Evolutionary conservation across 2,888 invertebrate genomes (phyloP).

Genomic region (Hipparchia sbordonii): DNA sequence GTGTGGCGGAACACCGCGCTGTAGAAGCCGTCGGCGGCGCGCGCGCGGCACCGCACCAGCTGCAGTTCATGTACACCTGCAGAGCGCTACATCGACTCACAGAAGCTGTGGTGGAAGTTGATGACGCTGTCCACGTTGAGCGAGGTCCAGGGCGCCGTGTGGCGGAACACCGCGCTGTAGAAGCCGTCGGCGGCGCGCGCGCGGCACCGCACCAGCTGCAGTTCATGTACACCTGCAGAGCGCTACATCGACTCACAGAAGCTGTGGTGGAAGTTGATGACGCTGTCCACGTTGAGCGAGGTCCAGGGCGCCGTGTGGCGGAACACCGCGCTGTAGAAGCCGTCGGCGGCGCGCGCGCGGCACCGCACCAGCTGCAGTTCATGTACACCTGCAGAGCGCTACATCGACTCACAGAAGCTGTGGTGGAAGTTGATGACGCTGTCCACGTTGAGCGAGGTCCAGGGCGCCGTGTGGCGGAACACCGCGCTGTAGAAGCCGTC

Average conservation of each 20-base stretch:
- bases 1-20: too few species aligned
- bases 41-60: too few species aligned
- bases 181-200: background rate
- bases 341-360: background rate
- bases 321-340: background rate
- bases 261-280: too few species aligned
- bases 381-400: background rate
- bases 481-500: constrained; percentile 35
- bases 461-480: constrained; percentile 51
- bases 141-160: background rate
- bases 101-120: too few species aligned
- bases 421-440: constrained; percentile 36
- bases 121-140: background rate
- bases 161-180: background rate
- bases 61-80: too few species aligned
- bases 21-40: too few species aligned
- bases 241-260: too few species aligned
- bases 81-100: too few species aligned
- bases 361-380: too few species aligned
- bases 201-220: constrained; percentile 22
- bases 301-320: background rate
- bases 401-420: constrained; percentile 44
- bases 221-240: background rate
- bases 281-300: background rate
- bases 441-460: constrained; percentile 43